Base-by-base conservation (phyloP, 2,797 vertebrate species). In the Ficedula albicollis region DNA sequence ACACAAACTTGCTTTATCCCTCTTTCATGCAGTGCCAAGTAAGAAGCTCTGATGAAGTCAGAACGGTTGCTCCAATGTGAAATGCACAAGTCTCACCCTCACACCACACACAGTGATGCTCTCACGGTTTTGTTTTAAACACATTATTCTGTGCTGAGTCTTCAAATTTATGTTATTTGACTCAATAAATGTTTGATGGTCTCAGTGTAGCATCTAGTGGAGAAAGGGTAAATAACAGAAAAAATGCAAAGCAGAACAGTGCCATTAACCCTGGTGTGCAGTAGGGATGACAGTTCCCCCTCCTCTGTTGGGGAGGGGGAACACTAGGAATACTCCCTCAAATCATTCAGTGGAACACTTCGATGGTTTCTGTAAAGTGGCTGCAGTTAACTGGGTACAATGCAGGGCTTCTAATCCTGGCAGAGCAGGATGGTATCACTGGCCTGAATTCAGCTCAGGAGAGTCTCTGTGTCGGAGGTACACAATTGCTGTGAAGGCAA, bases 151-250 rank as follows among this genome's bases (percentile, higher is more conserved):
- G 5, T 0, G 5, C 58, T 3, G n/a, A 69, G 59, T 86, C 82
- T 89, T 89, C 89, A 81, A 58, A 93, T 75, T 74, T 63, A 46
- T 69, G 52, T 89, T 89, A 84, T 90, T 95, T 95, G 77, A 69
- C 52, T 96, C 92, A 85, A 84, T 95, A 83, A 93, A 96, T 92
- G 64, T 94, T 97, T 87, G 56, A 92, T 90, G 89, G 96, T 95
- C 89, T 86, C 84, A 43, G 70, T 89, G 93, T 95, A 95, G 96
- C 79, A 91, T 95, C 95, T 91, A 93, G 78, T 77, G 63, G 93
- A 96, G 86, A 89, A 82, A 93, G 84, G 95, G 70, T 94, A 96
- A 95, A 97, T 95, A 90, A 93, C 95, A 93, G 68, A 76, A 89
- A 93, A 87, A 84, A 49, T 8, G 1, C 52, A 52, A 76, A 77